Conservation (phyloP, 1,140 invertebrate genomes). For the Wasmannia auropunctata region DNA sequence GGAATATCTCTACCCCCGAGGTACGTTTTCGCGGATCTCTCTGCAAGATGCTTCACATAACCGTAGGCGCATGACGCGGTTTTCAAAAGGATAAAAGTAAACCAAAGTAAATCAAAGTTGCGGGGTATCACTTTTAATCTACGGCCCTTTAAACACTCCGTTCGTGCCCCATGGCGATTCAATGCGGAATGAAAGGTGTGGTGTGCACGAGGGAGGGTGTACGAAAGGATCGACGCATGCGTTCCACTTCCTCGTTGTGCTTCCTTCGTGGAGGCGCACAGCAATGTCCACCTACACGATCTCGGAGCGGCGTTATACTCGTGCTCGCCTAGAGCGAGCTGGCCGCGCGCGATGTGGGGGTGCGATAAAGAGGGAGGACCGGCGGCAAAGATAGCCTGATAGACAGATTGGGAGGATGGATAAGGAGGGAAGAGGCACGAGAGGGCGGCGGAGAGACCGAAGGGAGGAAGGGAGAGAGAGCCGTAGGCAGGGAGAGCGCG, state of each 20-base stretch:
- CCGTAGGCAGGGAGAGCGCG: background rate
- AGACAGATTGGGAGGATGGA: constrained; percentile 36
- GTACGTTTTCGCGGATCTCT: background rate
- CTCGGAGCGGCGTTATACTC: constrained; percentile 7
- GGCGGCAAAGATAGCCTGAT: constrained; percentile 9
- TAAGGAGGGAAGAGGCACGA: constrained; percentile 2
- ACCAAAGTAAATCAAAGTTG: background rate
- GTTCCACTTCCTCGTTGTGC: constrained; percentile 22
- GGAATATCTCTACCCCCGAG: background rate
- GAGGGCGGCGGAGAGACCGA: background rate
- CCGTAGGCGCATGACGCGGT: background rate
- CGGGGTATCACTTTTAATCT: background rate
- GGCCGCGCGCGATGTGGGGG: constrained; percentile 14
- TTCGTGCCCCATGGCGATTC: constrained; percentile 5
- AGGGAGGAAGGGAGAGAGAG: background rate
- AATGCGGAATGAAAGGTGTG: constrained; percentile 50
- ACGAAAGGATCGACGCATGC: constrained; percentile 48
- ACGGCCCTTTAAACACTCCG: background rate
- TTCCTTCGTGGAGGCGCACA: constrained; percentile 46
- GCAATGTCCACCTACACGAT: constrained; percentile 49
- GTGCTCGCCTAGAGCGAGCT: constrained; percentile 28
- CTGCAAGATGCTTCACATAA: background rate
- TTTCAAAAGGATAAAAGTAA: background rate
- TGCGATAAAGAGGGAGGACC: constrained; percentile 39
- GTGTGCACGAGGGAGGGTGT: constrained; percentile 21